Evolutionary conservation across 2,797 vertebrate species (phyloP).

Genomic region (Parauchenoglanis punctatus): DNA sequence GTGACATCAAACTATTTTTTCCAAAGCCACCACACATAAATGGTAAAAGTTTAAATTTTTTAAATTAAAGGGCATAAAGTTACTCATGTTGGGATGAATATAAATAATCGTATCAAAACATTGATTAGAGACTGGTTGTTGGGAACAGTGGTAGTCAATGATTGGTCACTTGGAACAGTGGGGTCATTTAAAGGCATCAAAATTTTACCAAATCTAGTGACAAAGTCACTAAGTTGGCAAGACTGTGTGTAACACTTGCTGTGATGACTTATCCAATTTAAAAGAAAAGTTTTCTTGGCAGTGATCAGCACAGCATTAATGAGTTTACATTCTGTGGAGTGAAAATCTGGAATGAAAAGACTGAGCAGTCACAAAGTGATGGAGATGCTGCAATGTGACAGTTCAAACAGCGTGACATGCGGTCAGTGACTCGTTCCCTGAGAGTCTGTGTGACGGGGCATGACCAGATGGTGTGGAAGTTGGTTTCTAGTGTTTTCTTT

Average conservation of each 20-base stretch:
- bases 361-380: conserved; percentile 12
- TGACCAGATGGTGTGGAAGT: conserved; percentile 27
- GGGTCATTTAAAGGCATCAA: neutral
- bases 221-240: neutral
- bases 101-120: neutral
- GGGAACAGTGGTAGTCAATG: neutral
- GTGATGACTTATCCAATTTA: neutral
- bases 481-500: neutral
- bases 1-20: neutral
- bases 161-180: neutral
- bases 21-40: neutral
- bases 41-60: neutral
- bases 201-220: neutral
- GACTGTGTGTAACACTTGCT: neutral
- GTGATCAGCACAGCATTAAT: neutral
- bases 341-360: neutral
- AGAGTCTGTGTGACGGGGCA: neutral
- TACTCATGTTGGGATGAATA: neutral
- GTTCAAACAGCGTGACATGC: conserved; percentile 29
- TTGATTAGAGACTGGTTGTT: neutral
- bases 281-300: neutral
- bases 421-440: conserved; percentile 17
- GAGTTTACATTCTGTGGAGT: conserved; percentile 5
- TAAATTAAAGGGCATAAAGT: neutral
- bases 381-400: neutral